phyloP scores from a whole-genome alignment of 2,888 invertebrate genomes.

The Dryadula phaetusa region DNA sequence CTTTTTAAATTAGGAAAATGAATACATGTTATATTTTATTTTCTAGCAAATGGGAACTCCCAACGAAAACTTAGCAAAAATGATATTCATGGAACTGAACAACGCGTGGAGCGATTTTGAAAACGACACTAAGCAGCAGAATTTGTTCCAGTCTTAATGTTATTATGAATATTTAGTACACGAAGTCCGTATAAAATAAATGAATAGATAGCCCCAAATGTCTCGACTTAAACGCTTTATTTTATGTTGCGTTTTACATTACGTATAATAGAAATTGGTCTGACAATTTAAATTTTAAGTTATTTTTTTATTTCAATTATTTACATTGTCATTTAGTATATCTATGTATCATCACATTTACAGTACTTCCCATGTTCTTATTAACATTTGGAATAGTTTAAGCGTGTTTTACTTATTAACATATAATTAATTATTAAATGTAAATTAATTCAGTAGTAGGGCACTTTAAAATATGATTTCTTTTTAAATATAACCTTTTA shows the following conservation, averaged over 20 bases:
- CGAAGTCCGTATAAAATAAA: constrained; percentile 7
- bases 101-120: constrained; percentile 99
- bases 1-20: not conserved
- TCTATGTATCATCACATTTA: not conserved
- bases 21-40: constrained; percentile 26
- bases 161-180: not conserved
- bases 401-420: not conserved
- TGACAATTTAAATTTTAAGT: not conserved
- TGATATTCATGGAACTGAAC: constrained; percentile 99
- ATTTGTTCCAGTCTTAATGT: constrained; percentile 74
- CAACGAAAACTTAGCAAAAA: constrained; percentile 96
- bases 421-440: too few relatives aligned
- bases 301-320: not conserved
- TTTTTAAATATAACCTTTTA: too few relatives aligned
- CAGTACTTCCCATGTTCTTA: not conserved
- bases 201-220: constrained; percentile 32
- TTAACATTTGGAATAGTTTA: too few relatives aligned
- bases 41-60: constrained; percentile 95
- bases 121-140: constrained; percentile 92
- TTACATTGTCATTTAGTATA: not conserved
- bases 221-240: constrained; percentile 30
- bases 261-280: constrained; percentile 21
- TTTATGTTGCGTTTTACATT: constrained; percentile 4
- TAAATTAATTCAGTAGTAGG: too few relatives aligned
- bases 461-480: too few relatives aligned